phyloP scores from a whole-genome alignment of 2,888 invertebrate genomes.

The Pogonocherus hispidulus region DNA sequence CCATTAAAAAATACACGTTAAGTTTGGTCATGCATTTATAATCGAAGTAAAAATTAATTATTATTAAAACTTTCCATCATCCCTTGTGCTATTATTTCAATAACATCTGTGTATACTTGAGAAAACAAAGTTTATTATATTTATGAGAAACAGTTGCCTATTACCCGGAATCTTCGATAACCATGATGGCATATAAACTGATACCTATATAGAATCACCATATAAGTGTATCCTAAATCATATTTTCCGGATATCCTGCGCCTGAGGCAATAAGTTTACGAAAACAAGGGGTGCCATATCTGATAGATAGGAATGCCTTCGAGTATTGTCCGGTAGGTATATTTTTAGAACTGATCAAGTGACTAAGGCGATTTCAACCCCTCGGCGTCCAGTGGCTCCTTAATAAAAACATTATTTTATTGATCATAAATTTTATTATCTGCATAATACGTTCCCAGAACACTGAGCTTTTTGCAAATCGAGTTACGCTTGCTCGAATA shows the following conservation, averaged over 20 bases:
- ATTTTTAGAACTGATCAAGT: constrained; percentile 46
- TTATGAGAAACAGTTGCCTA: constrained; percentile 25
- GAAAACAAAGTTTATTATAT: too few species aligned
- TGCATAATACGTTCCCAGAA: constrained; percentile 47
- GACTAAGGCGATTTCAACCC: constrained; percentile 39
- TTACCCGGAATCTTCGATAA: constrained; percentile 44
- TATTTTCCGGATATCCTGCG: constrained; percentile 63
- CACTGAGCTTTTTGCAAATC: constrained; percentile 43
- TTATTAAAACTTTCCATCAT: too few species aligned
- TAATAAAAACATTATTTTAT: constrained; percentile 51
- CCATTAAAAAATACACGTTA: too few species aligned
- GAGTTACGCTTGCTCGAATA: constrained; percentile 38
- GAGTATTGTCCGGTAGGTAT: constrained; percentile 50
- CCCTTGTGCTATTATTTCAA: too few species aligned
- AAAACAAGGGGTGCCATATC: constrained; percentile 60
- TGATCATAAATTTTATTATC: constrained; percentile 52
- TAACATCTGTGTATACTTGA: too few species aligned
- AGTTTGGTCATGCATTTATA: too few species aligned
- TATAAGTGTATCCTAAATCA: constrained; percentile 60
- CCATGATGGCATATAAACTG: constrained; percentile 57
- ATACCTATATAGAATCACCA: constrained; percentile 61
- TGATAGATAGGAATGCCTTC: constrained; percentile 39
- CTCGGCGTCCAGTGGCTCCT: constrained; percentile 44
- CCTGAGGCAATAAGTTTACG: constrained; percentile 58
- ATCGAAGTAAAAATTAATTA: too few species aligned